phyloP scores from a whole-genome alignment of 1,140 invertebrate species.

The Rhopalosiphum maidis region DNA sequence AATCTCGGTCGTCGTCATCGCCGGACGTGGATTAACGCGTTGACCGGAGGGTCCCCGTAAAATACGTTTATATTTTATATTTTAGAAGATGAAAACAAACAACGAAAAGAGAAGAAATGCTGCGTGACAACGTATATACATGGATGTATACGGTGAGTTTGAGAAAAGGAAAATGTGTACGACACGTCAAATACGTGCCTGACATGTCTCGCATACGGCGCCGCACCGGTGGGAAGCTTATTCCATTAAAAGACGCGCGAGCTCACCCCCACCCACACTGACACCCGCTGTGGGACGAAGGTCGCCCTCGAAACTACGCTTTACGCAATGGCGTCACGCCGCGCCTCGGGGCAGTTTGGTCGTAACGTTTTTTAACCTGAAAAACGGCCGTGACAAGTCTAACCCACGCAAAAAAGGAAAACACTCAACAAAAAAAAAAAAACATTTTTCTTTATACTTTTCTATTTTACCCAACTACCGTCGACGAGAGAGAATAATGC shows the following conservation, averaged over 20 bases:
- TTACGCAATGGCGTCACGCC: neutral
- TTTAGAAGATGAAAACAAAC: neutral
- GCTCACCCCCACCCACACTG: neutral
- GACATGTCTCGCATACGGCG: neutral
- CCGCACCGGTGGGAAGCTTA: constrained; percentile 7
- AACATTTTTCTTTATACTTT: constrained; percentile 1
- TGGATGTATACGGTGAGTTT: neutral
- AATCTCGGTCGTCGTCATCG: neutral
- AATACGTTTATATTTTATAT: neutral
- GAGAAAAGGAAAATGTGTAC: neutral
- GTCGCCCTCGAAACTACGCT: neutral
- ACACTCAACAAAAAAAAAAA: neutral
- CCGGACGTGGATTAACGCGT: neutral
- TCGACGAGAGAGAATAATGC: neutral
- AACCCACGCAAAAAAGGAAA: neutral
- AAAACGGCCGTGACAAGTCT: neutral
- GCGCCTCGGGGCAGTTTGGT: neutral
- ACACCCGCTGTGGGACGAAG: neutral
- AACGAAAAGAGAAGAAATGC: neutral
- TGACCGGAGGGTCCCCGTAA: neutral
- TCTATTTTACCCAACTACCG: neutral
- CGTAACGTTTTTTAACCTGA: constrained; percentile 36
- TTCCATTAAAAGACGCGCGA: constrained; percentile 52
- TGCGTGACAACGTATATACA: neutral
- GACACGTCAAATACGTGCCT: neutral